A percentile compares a stretch with the other conserved stretches of the same genome.
Evolutionary conservation across 2,888 invertebrate species (phyloP).

Genomic region (Taenaris catops): DNA sequence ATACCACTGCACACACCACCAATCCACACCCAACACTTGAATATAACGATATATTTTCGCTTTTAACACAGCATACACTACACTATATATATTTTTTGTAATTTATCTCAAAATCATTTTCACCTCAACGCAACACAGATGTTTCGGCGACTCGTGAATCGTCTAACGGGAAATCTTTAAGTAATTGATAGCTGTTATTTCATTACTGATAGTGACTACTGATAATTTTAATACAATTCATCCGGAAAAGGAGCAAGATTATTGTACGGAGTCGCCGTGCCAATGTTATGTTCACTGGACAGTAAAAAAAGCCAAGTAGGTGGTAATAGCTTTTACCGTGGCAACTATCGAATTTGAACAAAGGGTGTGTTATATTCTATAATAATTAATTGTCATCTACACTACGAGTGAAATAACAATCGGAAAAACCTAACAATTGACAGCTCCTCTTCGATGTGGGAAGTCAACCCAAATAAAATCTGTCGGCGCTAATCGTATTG

Average conservation of each 20-base stretch:
- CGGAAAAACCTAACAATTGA: conserved; percentile 66
- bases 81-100: conserved; percentile 54
- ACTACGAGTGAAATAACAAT: conserved; percentile 42
- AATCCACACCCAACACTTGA: conserved; percentile 46
- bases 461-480: conserved; percentile 68
- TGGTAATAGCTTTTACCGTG: conserved; percentile 51
- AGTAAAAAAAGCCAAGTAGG: conserved; percentile 72
- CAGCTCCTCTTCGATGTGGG: conserved; percentile 62
- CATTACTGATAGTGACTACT: conserved; percentile 27
- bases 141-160: conserved; percentile 59
- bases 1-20: conserved; percentile 48
- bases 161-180: conserved; percentile 25
- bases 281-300: conserved; percentile 77
- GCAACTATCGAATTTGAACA: conserved; percentile 30
- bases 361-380: conserved; percentile 21
- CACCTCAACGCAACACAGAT: conserved; percentile 61
- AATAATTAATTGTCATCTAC: conserved; percentile 27
- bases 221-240: conserved; percentile 42
- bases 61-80: conserved; percentile 55
- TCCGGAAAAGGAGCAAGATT: conserved; percentile 40
- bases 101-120: conserved; percentile 79
- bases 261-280: conserved; percentile 58
- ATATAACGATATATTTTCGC: conserved; percentile 53
- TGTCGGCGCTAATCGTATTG: conserved; percentile 62
- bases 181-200: conserved; percentile 29